These are phyloP conservation scores for Cryptoblepharus egeriae DNA, from an alignment of 2,797 vertebrate species.

Conservation along the genomic window DNA sequence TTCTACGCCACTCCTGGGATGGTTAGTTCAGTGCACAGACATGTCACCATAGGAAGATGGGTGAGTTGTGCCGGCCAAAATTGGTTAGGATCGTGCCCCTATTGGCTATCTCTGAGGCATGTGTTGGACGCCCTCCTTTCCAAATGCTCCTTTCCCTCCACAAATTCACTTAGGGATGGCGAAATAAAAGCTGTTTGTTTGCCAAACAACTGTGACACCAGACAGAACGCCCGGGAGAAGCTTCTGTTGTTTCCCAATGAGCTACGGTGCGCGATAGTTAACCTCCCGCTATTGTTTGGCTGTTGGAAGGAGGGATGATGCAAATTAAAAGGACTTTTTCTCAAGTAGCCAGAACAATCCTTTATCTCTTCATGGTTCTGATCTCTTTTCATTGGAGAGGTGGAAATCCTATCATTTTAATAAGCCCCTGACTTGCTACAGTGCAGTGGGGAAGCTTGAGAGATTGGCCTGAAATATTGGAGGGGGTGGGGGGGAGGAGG, in stretches of 20 bases:
- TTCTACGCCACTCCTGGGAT: too few relatives aligned
- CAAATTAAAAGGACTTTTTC: constrained; percentile 64
- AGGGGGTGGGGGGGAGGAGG: too few relatives aligned
- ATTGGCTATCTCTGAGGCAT: too few relatives aligned
- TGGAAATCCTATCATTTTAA: constrained; percentile 26
- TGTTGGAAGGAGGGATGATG: constrained; percentile 51
- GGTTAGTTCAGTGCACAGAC: too few relatives aligned
- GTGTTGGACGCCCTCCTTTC: too few relatives aligned
- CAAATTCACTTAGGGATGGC: constrained; percentile 6
- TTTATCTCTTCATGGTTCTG: constrained; percentile 46
- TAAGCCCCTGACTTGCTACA: not conserved
- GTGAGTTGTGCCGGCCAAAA: too few relatives aligned
- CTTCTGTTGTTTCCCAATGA: not conserved
- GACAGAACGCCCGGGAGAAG: not conserved
- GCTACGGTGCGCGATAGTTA: constrained; percentile 58
- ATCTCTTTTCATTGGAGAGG: constrained; percentile 15
- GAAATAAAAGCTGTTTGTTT: constrained; percentile 1
- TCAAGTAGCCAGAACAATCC: constrained; percentile 51
- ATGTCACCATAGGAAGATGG: too few relatives aligned
- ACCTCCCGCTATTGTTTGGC: constrained; percentile 52
- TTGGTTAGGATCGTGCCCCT: too few relatives aligned
- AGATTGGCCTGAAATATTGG: not conserved
- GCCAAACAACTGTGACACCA: not conserved
- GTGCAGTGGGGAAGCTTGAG: not conserved
- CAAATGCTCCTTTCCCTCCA: not conserved